Base-by-base conservation (phyloP, 2,797 vertebrate genomes). In the Echeneis naucrates region DNA sequence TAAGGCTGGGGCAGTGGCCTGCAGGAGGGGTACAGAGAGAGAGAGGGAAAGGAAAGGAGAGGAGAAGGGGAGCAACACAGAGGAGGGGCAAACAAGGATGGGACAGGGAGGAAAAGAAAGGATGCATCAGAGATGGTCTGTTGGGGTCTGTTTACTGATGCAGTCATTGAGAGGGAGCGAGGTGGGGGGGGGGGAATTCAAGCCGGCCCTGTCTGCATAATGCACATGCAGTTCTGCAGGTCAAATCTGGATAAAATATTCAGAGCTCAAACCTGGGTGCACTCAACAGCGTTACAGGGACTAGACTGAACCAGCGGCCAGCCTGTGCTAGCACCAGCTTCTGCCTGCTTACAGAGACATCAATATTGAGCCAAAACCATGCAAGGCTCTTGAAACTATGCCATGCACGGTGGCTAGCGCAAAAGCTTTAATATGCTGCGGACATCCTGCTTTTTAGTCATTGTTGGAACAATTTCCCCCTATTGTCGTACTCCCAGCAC, bases 101-200 rank as follows among this genome's bases (percentile, higher is more conserved):
- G 82, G 86, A 84, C 81, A 86, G 53, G 75, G 83, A 83, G 83
- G 76, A 83, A 75, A 77, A 68, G 62, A 80, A 62, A 82, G 72
- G 80, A 88, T 83, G 83, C 87, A 88, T 87, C 83, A 87, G 81
- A 80, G 79, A 77, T 87, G 86, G 88, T 90, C 87, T 88, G 56
- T 38, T 88, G 84, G 91, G 90, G 86, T 94, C 91, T 91, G 89
- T 92, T 94, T 93, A 93, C 91, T 87, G 90, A 94, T 93, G 93
- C 89, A 92, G 88, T 89, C 85, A 88, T 82, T 85, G 84, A 71
- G 81, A 88, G 86, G 30, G 23, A 23, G 52, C 47, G 51, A 52
- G 26, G 82, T 59, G 67, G 12, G 33, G 77, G 56, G 72, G 65
- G 52, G 50, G 75, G 72, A 83, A 78, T 85, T 86, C 74, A 75